A percentile compares a stretch with the other conserved stretches of the same genome.
These are phyloP conservation scores for Tuberolachnus salignus DNA, from an alignment of 2,888 invertebrate genomes.

Conservation along the genomic window DNA sequence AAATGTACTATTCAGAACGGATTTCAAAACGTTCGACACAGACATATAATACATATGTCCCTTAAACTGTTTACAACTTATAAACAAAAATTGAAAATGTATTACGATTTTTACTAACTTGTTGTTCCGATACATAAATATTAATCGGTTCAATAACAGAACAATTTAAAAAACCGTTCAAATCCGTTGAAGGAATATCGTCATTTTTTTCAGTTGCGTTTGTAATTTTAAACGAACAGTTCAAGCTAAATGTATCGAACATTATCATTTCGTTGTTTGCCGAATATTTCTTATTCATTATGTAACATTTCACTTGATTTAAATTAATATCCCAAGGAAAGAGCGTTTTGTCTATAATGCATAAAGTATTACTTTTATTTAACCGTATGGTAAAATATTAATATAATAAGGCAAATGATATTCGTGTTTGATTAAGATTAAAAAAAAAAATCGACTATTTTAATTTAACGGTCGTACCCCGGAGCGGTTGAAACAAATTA, in stretches of 20 bases:
- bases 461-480: not conserved
- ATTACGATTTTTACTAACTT: not conserved
- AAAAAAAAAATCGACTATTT: not conserved
- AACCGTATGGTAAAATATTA: too few relatives aligned
- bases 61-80: too few relatives aligned
- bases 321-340: not conserved
- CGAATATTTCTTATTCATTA: too few relatives aligned
- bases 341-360: not conserved
- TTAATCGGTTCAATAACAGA: not conserved
- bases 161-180: not conserved
- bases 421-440: not conserved
- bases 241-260: not conserved
- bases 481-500: too few relatives aligned
- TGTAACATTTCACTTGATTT: not conserved
- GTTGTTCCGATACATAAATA: conserved; percentile 2
- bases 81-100: too few relatives aligned
- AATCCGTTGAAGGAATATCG: not conserved
- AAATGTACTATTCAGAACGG: too few relatives aligned
- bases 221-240: not conserved
- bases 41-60: too few relatives aligned
- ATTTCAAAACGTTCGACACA: too few relatives aligned
- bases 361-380: not conserved
- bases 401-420: too few relatives aligned
- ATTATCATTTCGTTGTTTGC: not conserved
- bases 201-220: too few relatives aligned